A percentile compares a stretch with the other conserved stretches of the same genome.
Conservation (phyloP, 1,140 invertebrate species). For the Drosophila nebulosa region DNA sequence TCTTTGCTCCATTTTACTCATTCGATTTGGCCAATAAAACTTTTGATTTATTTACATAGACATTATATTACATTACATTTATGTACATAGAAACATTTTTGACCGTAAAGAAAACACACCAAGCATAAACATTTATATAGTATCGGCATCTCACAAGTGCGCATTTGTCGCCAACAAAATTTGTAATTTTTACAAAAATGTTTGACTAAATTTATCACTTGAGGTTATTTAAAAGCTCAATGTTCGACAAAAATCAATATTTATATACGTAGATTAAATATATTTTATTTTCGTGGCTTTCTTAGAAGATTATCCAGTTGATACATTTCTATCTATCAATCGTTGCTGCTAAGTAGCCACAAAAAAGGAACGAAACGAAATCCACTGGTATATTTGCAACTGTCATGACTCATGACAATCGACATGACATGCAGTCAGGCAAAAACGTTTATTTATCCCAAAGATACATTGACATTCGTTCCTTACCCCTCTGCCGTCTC, state of each 20-base stretch:
- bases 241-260: neutral
- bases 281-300: neutral
- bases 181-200: slow-evolving; percentile 60
- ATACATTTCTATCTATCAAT: neutral
- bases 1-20: slow-evolving; percentile 14
- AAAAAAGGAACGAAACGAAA: slow-evolving; percentile 1
- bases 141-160: slow-evolving; percentile 48
- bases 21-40: slow-evolving; percentile 32
- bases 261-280: too few relatives aligned
- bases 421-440: slow-evolving; percentile 24
- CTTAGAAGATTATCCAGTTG: neutral
- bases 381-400: slow-evolving; percentile 16
- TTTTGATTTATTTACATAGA: slow-evolving; percentile 63
- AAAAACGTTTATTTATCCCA: slow-evolving; percentile 51
- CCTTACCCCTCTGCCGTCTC: neutral
- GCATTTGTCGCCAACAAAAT: slow-evolving; percentile 54
- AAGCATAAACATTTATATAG: slow-evolving; percentile 45
- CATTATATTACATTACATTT: too few relatives aligned
- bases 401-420: slow-evolving; percentile 47
- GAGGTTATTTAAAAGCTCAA: slow-evolving; percentile 48
- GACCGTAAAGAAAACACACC: slow-evolving; percentile 48
- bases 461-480: slow-evolving; percentile 26
- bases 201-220: slow-evolving; percentile 61
- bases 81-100: too few relatives aligned
- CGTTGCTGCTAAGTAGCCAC: slow-evolving; percentile 3